phyloP scores from a whole-genome alignment of 2,113 vertebrate genomes.

The Seriola rivoliana region DNA sequence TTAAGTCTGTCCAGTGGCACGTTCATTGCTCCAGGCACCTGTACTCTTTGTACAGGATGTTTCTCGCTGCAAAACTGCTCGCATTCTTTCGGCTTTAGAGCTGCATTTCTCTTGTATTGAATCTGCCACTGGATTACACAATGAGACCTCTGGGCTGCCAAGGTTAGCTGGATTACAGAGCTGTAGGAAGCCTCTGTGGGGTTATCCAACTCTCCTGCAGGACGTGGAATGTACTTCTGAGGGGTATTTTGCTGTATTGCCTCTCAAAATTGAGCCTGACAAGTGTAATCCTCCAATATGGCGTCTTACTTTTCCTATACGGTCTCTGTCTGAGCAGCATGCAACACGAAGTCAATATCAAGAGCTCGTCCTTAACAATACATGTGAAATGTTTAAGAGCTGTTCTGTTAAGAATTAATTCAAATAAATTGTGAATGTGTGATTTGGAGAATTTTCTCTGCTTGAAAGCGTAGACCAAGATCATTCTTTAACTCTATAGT shows the following conservation, averaged over 20 bases:
- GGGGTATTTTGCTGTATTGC: slow-evolving; percentile 59
- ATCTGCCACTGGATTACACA: slow-evolving; percentile 67
- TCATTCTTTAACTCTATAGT: slow-evolving; percentile 15
- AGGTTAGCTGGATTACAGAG: slow-evolving; percentile 74
- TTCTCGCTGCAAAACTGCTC: slow-evolving; percentile 48
- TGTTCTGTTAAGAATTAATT: slow-evolving; percentile 12
- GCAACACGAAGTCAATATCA: slow-evolving; percentile 37
- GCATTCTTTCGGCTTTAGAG: slow-evolving; percentile 57
- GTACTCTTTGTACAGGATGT: slow-evolving; percentile 27
- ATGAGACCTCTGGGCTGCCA: slow-evolving; percentile 65
- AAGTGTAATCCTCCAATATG: slow-evolving; percentile 65
- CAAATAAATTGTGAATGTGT: slow-evolving; percentile 1
- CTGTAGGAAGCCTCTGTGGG: slow-evolving; percentile 60
- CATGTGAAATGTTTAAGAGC: not conserved
- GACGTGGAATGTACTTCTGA: slow-evolving; percentile 61
- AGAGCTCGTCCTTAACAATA: slow-evolving; percentile 8
- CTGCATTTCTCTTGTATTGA: slow-evolving; percentile 60
- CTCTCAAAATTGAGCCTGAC: slow-evolving; percentile 67
- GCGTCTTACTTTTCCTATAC: slow-evolving; percentile 41
- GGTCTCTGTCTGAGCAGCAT: slow-evolving; percentile 3
- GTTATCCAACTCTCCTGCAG: slow-evolving; percentile 59
- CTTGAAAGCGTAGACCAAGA: not conserved
- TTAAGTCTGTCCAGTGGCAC: slow-evolving; percentile 24
- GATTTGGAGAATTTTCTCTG: slow-evolving; percentile 3
- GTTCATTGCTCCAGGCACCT: slow-evolving; percentile 51